These are phyloP conservation scores for Pseudoips prasinana DNA, from an alignment of 2,888 invertebrate species.

Conservation along the genomic window DNA sequence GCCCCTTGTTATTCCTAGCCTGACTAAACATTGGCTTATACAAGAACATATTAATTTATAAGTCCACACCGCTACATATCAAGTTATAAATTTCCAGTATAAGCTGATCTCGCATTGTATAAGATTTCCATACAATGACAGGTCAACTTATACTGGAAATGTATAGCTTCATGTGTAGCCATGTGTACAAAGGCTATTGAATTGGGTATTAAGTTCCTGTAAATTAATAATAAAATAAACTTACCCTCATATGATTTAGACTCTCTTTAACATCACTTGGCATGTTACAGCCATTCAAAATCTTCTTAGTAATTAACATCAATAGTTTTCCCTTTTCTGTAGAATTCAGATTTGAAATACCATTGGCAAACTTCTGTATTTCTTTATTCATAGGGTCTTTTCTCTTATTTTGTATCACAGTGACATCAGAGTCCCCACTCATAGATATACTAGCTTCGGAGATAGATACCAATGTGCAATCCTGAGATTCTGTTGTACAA, in stretches of 20 bases:
- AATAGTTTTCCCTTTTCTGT: conserved; percentile 55
- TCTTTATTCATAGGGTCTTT: conserved; percentile 26
- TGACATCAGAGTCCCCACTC: conserved; percentile 66
- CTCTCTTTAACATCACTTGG: conserved; percentile 30
- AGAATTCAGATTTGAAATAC: conserved; percentile 52
- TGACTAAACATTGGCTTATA: too few species aligned
- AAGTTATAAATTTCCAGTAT: too few species aligned
- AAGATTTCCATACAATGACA: too few species aligned
- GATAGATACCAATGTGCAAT: conserved; percentile 45
- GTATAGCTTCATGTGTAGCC: too few species aligned
- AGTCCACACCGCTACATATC: too few species aligned
- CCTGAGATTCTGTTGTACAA: conserved; percentile 32
- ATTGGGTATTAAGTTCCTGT: too few species aligned
- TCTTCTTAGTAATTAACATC: conserved; percentile 55
- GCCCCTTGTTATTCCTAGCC: too few species aligned
- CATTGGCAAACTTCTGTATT: conserved; percentile 49
- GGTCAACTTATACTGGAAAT: too few species aligned
- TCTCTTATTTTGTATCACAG: conserved; percentile 42
- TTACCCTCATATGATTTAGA: conserved; percentile 40
- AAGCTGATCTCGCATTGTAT: too few species aligned
- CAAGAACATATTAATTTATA: too few species aligned
- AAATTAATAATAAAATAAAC: conserved; percentile 8
- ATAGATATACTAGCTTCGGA: conserved; percentile 44
- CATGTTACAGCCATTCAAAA: conserved; percentile 56
- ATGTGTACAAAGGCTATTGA: too few species aligned